Conservation (phyloP, 2,113 vertebrate genomes). For the Petromus typicus region DNA sequence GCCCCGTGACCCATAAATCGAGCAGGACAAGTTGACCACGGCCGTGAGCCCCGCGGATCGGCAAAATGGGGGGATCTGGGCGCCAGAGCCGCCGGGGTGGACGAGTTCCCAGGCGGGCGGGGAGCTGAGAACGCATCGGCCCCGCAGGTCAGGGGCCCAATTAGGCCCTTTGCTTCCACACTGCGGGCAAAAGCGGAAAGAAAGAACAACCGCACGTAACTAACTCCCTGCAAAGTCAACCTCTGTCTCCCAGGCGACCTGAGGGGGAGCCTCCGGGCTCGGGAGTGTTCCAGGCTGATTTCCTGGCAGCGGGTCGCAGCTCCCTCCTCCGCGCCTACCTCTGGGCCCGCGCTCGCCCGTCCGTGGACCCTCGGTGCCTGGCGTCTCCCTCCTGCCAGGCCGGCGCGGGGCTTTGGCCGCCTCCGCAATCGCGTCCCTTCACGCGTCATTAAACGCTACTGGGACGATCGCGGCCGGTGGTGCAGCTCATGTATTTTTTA, state of each 20-base stretch:
- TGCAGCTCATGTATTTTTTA: not conserved
- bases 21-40: not conserved
- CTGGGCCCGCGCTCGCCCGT: slow-evolving; percentile 33
- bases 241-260: slow-evolving; percentile 53
- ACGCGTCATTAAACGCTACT: slow-evolving; percentile 15
- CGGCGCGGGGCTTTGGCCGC: not conserved
- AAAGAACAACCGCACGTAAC: not conserved
- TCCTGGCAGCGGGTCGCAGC: slow-evolving; percentile 64
- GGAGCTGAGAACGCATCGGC: not conserved
- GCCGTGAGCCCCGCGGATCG: not conserved
- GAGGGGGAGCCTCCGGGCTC: slow-evolving; percentile 42
- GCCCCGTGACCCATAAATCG: not conserved
- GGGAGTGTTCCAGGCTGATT: slow-evolving; percentile 49
- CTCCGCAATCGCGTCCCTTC: not conserved
- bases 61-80: not conserved
- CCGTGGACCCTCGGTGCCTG: not conserved
- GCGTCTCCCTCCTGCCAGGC: slow-evolving; percentile 44
- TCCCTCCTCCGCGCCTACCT: slow-evolving; percentile 28
- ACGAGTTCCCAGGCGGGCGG: not conserved
- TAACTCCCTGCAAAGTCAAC: not conserved
- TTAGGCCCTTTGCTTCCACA: not conserved
- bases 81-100: not conserved
- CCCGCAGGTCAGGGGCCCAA: not conserved
- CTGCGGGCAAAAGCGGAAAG: not conserved
- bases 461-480: not conserved